Evolutionary conservation across 1,140 invertebrate species (phyloP).

Genomic region (Lerema accius): DNA sequence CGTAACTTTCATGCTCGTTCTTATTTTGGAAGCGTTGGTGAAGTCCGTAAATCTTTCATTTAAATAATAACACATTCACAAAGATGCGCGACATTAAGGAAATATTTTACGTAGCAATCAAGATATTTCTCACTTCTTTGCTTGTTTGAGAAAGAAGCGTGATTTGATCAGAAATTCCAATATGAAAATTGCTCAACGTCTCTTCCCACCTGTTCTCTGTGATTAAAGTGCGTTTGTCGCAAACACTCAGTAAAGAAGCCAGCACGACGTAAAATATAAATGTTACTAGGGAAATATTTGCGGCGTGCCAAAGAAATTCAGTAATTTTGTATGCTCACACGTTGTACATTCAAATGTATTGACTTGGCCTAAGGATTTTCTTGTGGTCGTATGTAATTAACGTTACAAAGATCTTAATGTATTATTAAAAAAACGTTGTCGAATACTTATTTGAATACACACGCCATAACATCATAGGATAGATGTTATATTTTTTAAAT

Average conservation of each 20-base stretch:
- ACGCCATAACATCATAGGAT: no score
- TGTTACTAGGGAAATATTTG: constrained; percentile 67
- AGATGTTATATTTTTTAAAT: no score
- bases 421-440: constrained; percentile 18
- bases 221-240: constrained; percentile 74
- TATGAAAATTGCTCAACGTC: constrained; percentile 70
- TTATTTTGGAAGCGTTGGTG: constrained; percentile 21
- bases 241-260: constrained; percentile 53
- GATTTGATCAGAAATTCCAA: constrained; percentile 66
- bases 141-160: constrained; percentile 43
- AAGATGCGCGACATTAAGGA: constrained; percentile 19
- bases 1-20: constrained; percentile 22
- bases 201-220: constrained; percentile 71
- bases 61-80: constrained; percentile 34
- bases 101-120: constrained; percentile 26
- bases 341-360: constrained; percentile 10
- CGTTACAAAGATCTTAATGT: no score
- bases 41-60: constrained; percentile 28
- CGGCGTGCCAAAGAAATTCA: constrained; percentile 57
- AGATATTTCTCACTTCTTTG: constrained; percentile 37
- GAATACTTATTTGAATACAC: no score
- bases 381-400: no score
- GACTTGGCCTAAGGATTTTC: background rate
- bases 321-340: constrained; percentile 33
- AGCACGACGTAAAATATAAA: constrained; percentile 65